Evolutionary conservation across 2,797 vertebrate genomes (phyloP), one percentile per base, ranked within the genome.

Genomic region (Microctenopoma stevenorrisi): DNA sequence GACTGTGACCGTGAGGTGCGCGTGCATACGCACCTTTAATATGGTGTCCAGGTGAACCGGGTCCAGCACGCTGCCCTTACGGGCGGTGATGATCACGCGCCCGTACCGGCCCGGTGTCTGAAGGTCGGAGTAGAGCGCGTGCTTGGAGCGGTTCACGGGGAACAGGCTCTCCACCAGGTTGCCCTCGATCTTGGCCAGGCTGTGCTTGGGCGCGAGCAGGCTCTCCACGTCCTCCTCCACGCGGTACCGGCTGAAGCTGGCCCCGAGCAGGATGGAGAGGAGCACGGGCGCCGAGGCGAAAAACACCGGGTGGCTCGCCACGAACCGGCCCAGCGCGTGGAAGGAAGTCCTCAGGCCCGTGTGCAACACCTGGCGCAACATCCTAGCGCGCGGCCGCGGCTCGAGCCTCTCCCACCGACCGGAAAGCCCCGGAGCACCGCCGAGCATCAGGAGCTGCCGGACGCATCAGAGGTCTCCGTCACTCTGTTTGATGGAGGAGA

Each of bases 351-450:
- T 93, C 88, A 98, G 95, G 92, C 96, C 96, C 92, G 95, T 94
- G 93, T 97, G 97, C 94, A 98, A 90, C 92, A 96, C 96, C 95
- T 98, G 96, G 94, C 97, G 97, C 95, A 98, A 95, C 97, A 98
- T 99, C 91, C 95, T 97, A 96, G 95, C 93, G 94, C 94, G 94
- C 93, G 95, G 92, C 91, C 91, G 93, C 92, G 94, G 92, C 91
- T 94, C 93, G 82, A 95, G 94, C 94, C 95, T 95, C 94, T 95
- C 94, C 95, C 93, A 94, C 88, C 94, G 93, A 92, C 91, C 92
- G 90, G 91, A 82, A 87, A 79, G 70, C 65, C 82, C 86, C 73
- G 78, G 73, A 73, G 85, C 88, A 64, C 80, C 64, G 83, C 92
- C 91, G 92, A 96, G 93, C 96, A 96, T 96, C 94, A 92, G 96